phyloP scores from a whole-genome alignment of 2,797 vertebrate species.

The Liparis tanakae region DNA sequence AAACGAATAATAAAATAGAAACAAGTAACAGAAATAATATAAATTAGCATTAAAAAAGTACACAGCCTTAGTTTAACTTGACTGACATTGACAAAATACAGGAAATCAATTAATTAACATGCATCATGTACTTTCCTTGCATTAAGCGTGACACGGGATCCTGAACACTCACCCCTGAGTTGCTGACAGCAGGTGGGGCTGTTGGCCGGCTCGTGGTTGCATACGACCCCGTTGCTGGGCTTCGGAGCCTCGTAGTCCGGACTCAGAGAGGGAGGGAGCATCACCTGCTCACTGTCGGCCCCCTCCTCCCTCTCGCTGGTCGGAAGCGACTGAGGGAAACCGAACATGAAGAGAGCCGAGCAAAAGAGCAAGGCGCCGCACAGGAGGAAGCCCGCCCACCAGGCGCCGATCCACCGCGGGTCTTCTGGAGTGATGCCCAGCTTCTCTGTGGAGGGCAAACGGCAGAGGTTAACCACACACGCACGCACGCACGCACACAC shows the following conservation, averaged over 20 bases:
- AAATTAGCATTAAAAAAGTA: no score
- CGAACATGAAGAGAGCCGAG: constrained; percentile 96
- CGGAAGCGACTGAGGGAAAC: constrained; percentile 94
- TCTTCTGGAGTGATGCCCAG: constrained; percentile 94
- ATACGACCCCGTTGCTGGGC: constrained; percentile 89
- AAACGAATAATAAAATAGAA: no score
- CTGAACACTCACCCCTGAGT: constrained; percentile 87
- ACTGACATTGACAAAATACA: not conserved
- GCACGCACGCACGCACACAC: no score
- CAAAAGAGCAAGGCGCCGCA: constrained; percentile 98
- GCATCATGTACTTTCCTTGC: not conserved
- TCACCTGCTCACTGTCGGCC: constrained; percentile 91
- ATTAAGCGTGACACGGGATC: not conserved
- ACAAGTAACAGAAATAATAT: no score
- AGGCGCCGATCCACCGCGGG: constrained; percentile 98
- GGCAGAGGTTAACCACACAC: constrained; percentile 8
- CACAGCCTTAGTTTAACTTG: not conserved
- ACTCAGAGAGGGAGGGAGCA: constrained; percentile 86
- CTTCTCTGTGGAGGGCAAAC: constrained; percentile 78
- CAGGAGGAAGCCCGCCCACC: constrained; percentile 99
- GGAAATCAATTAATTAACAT: not conserved
- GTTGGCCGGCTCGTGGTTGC: constrained; percentile 82
- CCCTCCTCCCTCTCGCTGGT: constrained; percentile 74
- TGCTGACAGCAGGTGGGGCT: constrained; percentile 94
- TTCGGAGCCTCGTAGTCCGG: constrained; percentile 88